Percentiles rank a stretch among this genome's conserved stretches.
phyloP scores from a whole-genome alignment of 2,888 invertebrate species.

The Eilema depressum region DNA sequence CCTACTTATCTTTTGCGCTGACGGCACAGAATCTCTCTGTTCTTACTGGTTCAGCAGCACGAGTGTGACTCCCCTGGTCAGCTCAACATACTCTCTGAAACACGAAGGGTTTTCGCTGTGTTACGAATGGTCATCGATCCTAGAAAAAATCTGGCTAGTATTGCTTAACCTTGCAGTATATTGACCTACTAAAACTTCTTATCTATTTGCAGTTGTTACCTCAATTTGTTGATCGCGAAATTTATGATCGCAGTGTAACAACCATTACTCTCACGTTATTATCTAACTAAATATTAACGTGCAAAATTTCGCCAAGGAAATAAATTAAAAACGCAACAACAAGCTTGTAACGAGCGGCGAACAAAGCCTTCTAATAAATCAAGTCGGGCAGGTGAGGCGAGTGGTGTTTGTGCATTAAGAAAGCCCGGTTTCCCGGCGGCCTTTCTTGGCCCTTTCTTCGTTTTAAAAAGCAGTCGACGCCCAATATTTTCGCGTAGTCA shows the following conservation, averaged over 20 bases:
- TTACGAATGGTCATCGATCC: too few relatives aligned
- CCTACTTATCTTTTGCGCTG: too few relatives aligned
- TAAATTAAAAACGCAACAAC: constrained; percentile 87
- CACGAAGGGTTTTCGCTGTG: too few relatives aligned
- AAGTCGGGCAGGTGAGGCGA: constrained; percentile 82
- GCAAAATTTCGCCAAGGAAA: constrained; percentile 81
- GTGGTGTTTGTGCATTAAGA: constrained; percentile 87
- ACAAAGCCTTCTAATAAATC: constrained; percentile 86
- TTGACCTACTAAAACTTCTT: background rate
- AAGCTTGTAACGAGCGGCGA: constrained; percentile 84
- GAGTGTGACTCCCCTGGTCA: too few relatives aligned
- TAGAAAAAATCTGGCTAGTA: too few relatives aligned
- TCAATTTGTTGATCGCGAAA: constrained; percentile 43
- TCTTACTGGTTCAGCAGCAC: too few relatives aligned
- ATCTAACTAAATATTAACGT: constrained; percentile 83
- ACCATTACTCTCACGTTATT: constrained; percentile 60
- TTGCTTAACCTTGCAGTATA: too few relatives aligned
- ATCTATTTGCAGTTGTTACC: background rate
- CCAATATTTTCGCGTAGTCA: constrained; percentile 86
- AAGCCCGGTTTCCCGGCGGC: constrained; percentile 81
- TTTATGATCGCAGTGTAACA: constrained; percentile 58
- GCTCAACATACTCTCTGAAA: too few relatives aligned
- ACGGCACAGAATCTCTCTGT: too few relatives aligned
- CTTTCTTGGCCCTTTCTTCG: constrained; percentile 85
- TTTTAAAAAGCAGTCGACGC: constrained; percentile 87